Conservation (phyloP, 37 sponge, comb jelly and placozoan genomes). For the Oscarella lobularis region DNA sequence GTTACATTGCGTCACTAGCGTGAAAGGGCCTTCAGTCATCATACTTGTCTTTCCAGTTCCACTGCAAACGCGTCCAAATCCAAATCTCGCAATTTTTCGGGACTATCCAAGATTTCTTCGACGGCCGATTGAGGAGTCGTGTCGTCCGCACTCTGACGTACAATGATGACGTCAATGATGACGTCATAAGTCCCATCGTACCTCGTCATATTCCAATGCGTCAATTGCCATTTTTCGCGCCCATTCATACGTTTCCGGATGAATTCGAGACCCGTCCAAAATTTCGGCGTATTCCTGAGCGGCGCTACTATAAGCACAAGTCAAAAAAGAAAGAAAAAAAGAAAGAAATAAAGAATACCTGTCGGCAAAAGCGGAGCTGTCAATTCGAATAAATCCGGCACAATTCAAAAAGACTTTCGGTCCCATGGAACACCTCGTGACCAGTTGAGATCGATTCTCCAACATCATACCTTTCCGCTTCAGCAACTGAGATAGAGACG, state of each 20-base stretch:
- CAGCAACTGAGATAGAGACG: slow-evolving; percentile 33
- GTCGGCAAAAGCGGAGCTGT: slow-evolving; percentile 36
- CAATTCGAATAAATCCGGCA: slow-evolving; percentile 83
- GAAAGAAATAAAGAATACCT: slow-evolving; percentile 23
- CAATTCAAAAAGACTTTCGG: slow-evolving; percentile 89
- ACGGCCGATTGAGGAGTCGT: slow-evolving; percentile 65
- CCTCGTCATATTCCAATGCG: slow-evolving; percentile 88
- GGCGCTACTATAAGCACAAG: slow-evolving; percentile 16
- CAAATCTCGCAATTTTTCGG: slow-evolving; percentile 76
- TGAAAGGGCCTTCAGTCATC: too few species aligned
- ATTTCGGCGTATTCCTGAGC: slow-evolving; percentile 62
- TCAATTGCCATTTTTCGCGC: slow-evolving; percentile 98
- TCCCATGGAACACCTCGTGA: slow-evolving; percentile 76
- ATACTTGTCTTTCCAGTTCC: slow-evolving; percentile 83
- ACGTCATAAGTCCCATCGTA: not conserved
- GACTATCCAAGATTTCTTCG: slow-evolving; percentile 73
- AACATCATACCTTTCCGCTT: slow-evolving; percentile 62
- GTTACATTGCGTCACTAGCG: too few species aligned
- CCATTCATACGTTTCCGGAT: slow-evolving; percentile 97
- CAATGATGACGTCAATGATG: not conserved
- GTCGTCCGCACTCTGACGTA: slow-evolving; percentile 29
- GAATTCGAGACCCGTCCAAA: slow-evolving; percentile 86
- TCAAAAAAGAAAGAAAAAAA: not conserved
- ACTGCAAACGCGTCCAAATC: slow-evolving; percentile 97
- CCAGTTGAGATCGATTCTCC: slow-evolving; percentile 81